Percentiles rank a stretch among this genome's conserved stretches.
Evolutionary conservation across 92 coral and sea anemone genomes (phyloP).

Genomic region (Porites lobata): DNA sequence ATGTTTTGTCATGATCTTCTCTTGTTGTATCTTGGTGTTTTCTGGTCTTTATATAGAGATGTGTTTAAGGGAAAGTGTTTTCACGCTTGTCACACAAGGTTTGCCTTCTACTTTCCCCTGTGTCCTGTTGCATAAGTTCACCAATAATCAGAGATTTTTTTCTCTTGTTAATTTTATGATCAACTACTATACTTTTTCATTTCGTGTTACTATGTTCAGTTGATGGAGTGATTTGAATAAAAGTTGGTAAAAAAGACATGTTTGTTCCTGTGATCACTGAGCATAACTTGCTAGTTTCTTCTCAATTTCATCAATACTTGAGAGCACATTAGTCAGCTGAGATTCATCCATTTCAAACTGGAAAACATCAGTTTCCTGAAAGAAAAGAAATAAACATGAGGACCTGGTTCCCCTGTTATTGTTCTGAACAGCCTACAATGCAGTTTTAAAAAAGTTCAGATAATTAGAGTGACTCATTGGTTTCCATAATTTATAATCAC

Average conservation of each 20-base stretch:
- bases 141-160: background rate
- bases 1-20: too few relatives aligned
- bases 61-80: too few relatives aligned
- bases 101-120: too few relatives aligned
- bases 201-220: background rate
- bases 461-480: too few relatives aligned
- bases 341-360: conserved; percentile 98
- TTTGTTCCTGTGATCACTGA: conserved; percentile 48
- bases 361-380: conserved; percentile 82
- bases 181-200: background rate
- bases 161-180: background rate
- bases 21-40: too few relatives aligned
- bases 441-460: too few relatives aligned
- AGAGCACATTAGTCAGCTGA: conserved; percentile 81
- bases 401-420: background rate
- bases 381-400: conserved; percentile 5
- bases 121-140: too few relatives aligned
- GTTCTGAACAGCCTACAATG: too few relatives aligned
- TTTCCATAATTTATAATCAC: too few relatives aligned
- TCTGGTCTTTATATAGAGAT: too few relatives aligned
- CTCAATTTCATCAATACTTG: conserved; percentile 92
- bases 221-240: background rate
- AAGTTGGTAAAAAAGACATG: background rate
- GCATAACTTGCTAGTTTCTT: conserved; percentile 84
- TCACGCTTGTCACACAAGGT: background rate